Conservation (phyloP, 2,113 vertebrate species). For the Pachypanchax playfairii region DNA sequence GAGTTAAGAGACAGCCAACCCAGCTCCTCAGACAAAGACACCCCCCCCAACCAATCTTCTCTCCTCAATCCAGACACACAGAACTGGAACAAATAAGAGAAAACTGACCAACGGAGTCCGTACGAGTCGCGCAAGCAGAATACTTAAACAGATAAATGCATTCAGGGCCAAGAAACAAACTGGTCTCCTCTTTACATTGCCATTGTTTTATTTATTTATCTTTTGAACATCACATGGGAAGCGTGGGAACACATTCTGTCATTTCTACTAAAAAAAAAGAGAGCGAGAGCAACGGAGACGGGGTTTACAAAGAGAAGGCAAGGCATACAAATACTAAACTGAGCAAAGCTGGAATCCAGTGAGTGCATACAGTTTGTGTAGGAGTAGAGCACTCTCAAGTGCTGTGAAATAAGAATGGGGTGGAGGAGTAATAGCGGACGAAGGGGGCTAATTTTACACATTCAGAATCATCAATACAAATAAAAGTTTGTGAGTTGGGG, state of each 20-base stretch:
- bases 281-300: slow-evolving; percentile 6
- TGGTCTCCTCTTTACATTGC: slow-evolving; percentile 38
- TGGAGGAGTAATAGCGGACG: slow-evolving; percentile 15
- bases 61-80: slow-evolving; percentile 51
- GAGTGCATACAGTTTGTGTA: slow-evolving; percentile 60
- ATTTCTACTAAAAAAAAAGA: slow-evolving; percentile 54
- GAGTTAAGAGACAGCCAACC: slow-evolving; percentile 69
- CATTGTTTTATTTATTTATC: slow-evolving; percentile 71
- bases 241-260: slow-evolving; percentile 62
- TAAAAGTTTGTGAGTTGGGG: background rate
- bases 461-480: slow-evolving; percentile 1
- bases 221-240: slow-evolving; percentile 59
- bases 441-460: slow-evolving; percentile 2
- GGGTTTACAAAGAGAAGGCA: slow-evolving; percentile 46
- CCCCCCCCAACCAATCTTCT: slow-evolving; percentile 5
- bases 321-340: slow-evolving; percentile 59
- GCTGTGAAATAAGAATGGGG: slow-evolving; percentile 67
- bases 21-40: slow-evolving; percentile 63
- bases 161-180: slow-evolving; percentile 42
- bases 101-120: slow-evolving; percentile 46
- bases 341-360: slow-evolving; percentile 57
- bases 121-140: slow-evolving; percentile 58
- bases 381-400: slow-evolving; percentile 71
- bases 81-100: slow-evolving; percentile 53
- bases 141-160: slow-evolving; percentile 59